Conservation (phyloP, 1,140 invertebrate genomes). For the Aphis gossypii region DNA sequence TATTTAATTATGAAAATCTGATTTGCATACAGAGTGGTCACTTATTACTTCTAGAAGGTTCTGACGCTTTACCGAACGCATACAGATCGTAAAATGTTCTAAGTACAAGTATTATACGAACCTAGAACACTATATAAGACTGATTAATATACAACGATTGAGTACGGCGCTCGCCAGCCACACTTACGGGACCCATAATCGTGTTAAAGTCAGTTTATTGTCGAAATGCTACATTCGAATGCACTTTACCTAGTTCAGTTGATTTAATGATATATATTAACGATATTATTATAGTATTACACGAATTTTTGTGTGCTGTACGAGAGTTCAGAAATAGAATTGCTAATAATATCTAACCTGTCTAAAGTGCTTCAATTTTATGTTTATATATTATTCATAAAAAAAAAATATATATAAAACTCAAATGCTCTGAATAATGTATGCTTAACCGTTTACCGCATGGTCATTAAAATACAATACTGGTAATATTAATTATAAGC, state of each 20-base stretch:
- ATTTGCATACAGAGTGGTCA: constrained; percentile 3
- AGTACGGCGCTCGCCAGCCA: background rate
- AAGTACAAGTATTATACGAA: background rate
- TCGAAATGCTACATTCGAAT: background rate
- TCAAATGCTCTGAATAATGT: too few relatives aligned
- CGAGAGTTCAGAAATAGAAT: too few relatives aligned
- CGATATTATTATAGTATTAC: too few relatives aligned
- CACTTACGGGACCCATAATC: background rate
- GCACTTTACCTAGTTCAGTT: background rate
- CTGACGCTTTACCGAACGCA: background rate
- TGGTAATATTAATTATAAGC: background rate
- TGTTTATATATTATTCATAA: too few relatives aligned
- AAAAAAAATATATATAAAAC: too few relatives aligned
- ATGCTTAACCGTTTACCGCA: too few relatives aligned
- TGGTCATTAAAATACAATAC: too few relatives aligned
- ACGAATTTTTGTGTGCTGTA: too few relatives aligned
- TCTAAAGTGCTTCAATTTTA: too few relatives aligned
- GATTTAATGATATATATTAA: background rate
- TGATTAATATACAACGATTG: background rate
- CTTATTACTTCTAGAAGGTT: background rate
- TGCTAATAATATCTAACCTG: too few relatives aligned
- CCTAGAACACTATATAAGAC: background rate
- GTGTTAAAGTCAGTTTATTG: background rate
- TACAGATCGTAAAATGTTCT: background rate
- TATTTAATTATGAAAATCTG: constrained; percentile 6